These are phyloP conservation scores for Andrena bucephala DNA, from an alignment of 2,888 invertebrate species.

Conservation along the genomic window DNA sequence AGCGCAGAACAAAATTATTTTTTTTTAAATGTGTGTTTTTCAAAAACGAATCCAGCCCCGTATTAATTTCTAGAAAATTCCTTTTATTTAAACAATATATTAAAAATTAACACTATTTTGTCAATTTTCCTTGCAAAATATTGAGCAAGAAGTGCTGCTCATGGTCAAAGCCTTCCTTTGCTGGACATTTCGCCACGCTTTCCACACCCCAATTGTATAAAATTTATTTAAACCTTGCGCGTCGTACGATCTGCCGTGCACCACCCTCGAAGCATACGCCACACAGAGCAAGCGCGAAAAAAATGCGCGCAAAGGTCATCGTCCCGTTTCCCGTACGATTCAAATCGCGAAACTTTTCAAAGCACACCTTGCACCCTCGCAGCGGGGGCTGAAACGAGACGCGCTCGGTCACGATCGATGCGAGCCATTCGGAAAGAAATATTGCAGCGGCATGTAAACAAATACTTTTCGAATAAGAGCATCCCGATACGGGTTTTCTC, in stretches of 20 bases:
- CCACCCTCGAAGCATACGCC: not conserved
- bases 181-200: no score
- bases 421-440: constrained; percentile 46
- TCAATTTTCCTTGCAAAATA: no score
- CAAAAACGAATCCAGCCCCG: no score
- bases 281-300: not conserved
- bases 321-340: not conserved
- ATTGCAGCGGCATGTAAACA: constrained; percentile 58
- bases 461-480: constrained; percentile 59
- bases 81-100: no score
- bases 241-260: not conserved
- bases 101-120: no score
- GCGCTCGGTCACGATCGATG: constrained; percentile 35
- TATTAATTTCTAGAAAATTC: no score
- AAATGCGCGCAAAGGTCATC: not conserved
- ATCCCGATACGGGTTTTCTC: constrained; percentile 36
- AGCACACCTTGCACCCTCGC: not conserved
- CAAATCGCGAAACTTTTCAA: constrained; percentile 14
- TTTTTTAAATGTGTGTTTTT: no score
- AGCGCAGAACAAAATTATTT: no score
- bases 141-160: no score
- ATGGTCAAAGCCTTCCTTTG: no score
- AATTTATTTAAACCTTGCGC: no score
- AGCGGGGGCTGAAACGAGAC: not conserved
- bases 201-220: no score